Base-by-base conservation (phyloP, 2,888 invertebrate species). In the Acrocera orbiculus region DNA sequence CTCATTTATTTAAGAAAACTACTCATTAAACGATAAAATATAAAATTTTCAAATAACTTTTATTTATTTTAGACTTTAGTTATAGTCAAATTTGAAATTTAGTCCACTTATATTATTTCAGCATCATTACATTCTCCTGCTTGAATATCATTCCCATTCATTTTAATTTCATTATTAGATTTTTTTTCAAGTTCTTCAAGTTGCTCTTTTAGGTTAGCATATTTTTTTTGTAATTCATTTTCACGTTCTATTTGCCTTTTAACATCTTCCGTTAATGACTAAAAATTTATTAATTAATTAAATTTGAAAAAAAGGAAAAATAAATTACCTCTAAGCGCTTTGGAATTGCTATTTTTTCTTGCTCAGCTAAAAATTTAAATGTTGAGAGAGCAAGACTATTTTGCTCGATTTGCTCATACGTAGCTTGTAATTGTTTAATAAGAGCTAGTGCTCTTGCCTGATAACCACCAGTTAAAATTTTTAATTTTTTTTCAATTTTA, bases 401-500 rank as follows among this genome's bases (percentile, higher is more conserved):
- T 52, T 89, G 85, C 51, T 98, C 95, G 32, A 82, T 75, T 55
- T 93, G 90, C 42, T 90, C 87, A 50, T 77, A 76, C 11, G 87
- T 61, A 51, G 87, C 87, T 47, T 80, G 77, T 41, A 82, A 66
- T 52, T 89, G 90, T 58, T 93, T 92, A 15, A 83, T 71, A 15
- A 93, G 63, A 2, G 78, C 78, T 47, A 90, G 87, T 2, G 86
- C 79, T 30, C 79, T 65, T 1, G 73, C 55, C 40, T 85, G 83
- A 61, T 89, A 90, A 7, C 89, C 87, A 7, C 83, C 95, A 4
- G 95, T 81, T n/a, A 96, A 65, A 36, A 96, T 82, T 61, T 92
- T 80, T 16, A 98, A 63, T 62, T 93, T 96, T 60, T 95, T 96
- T 59, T 99, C 98, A 69, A 93, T 79, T 63, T 95, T 98, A 0